Conservation (phyloP, 2,113 vertebrate species). For the Rhinoptilus africanus region DNA sequence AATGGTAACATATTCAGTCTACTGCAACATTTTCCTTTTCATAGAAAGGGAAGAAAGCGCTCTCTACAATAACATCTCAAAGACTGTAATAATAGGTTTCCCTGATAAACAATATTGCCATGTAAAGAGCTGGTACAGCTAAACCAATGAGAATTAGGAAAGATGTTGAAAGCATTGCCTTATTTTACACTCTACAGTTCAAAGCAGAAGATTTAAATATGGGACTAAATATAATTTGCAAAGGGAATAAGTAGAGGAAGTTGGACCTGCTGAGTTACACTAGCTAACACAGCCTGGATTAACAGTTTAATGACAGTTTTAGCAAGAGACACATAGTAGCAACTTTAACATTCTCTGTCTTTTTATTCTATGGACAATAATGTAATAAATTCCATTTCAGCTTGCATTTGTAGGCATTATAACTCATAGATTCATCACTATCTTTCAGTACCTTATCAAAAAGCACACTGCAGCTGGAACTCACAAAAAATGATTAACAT, state of each 20-base stretch:
- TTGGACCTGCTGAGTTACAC: background rate
- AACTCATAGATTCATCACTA: background rate
- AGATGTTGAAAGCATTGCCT: background rate
- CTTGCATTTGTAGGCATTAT: background rate
- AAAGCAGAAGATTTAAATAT: background rate
- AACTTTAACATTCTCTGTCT: background rate
- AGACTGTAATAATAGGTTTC: background rate
- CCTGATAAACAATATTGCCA: background rate
- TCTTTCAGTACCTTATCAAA: background rate
- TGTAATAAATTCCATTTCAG: background rate
- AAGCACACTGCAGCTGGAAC: background rate
- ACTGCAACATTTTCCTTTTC: background rate
- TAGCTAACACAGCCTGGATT: background rate
- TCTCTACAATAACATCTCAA: background rate
- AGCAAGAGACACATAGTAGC: background rate
- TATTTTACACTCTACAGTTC: background rate
- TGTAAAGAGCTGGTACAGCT: background rate
- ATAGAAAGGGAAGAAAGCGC: background rate
- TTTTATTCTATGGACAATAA: background rate
- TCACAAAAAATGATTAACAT: background rate
- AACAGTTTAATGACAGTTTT: background rate
- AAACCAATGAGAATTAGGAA: background rate
- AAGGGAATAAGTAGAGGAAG: background rate
- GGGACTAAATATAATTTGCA: background rate
- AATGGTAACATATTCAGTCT: background rate